Base-by-base conservation (phyloP, 2,797 vertebrate species). In the Spondyliosoma cantharus region DNA sequence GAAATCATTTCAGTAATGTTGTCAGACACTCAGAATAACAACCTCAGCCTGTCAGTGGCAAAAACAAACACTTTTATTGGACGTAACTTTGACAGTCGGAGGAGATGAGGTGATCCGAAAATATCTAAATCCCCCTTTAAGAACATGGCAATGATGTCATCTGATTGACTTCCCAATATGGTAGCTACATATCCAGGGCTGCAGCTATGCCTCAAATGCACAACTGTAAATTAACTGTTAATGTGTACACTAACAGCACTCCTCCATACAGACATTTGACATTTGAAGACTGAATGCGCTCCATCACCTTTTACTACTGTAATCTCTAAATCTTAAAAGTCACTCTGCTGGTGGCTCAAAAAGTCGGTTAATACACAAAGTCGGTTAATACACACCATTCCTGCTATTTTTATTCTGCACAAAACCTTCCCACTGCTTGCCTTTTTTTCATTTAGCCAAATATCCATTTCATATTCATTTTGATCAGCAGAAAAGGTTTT, bases 281-380 rank as follows among this genome's bases (percentile, higher is more conserved):
- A 53, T 43, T 49, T 64, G 52, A 74, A 57, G n/a, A 56, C 50
- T 42, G 0, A 61, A 59, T 3, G 25, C 16, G 17, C 62, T 62
- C 32, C 5, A 9, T 52, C 59, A 5, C 45, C 49, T 59, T 69
- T 64, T 29, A 56, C 46, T 22, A 5, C 48, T 82, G 17, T 17
- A 1, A 13, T 37, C 16, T 48, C 13, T 53, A 14, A 27, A 20
- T 71, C 13, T 54, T 45, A 1, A 61, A 59, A 49, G 12, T 43
- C 48, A 25, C 49, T 25, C 15, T 20, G 50, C 20, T n/a, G 24
- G 19, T 50, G 6, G 11, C n/a, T 61, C 17, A 46, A 25, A 73
- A 69, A 56, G 56, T 60, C 25, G 58, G 16, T 37, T 24, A 42
- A 73, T 16, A 53, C 48, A n/a, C n/a, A 73, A 69, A 56, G 56